Evolutionary conservation across 2,113 vertebrate genomes (phyloP), one percentile per base, ranked within the genome.

Genomic region (Epinephelus fuscoguttatus): DNA sequence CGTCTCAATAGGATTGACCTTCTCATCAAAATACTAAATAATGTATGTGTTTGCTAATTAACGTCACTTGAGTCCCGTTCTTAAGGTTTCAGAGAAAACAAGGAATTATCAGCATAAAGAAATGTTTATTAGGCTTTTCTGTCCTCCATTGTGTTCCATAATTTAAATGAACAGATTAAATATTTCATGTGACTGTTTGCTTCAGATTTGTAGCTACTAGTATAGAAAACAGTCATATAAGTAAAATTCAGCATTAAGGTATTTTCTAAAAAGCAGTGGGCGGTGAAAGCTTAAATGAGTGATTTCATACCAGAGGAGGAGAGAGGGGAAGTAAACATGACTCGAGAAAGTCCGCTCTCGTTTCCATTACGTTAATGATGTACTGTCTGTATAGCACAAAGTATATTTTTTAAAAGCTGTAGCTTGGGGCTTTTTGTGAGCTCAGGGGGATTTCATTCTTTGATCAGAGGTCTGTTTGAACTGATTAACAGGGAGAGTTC

Each of bases 381-480:
- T 37, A 1, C 72, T 25, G 62, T 81, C 80, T 81, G 80, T 47
- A 52, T 21, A 17, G 80, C 79, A 88, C 87, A 83, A 73, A 84
- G 86, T 84, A 55, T 83, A 80, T 88, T 47, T 83, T 82, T 79
- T 74, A 91, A 81, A 87, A 90, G 78, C 69, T 6, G 78, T 23
- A 69, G 87, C 87, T 90, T 5, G 21, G 84, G 80, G 82, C 59
- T 69, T 87, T 72, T 68, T 68, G 12, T 4, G 55, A 27, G 74
- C 87, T 86, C 53, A 40, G 77, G 75, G 74, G 88, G 81, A 75
- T 82, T 88, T 75, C 0, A 11, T 79, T 70, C 89, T 94, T 92
- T 91, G 90, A 93, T 93, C 91, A 90, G 60, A 72, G 76, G 68
- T 82, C 80, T 92, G 86, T 88, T 90, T 90, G 87, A 92, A 87